Base-by-base conservation (phyloP, 2,113 vertebrate genomes). In the Pica pica region DNA sequence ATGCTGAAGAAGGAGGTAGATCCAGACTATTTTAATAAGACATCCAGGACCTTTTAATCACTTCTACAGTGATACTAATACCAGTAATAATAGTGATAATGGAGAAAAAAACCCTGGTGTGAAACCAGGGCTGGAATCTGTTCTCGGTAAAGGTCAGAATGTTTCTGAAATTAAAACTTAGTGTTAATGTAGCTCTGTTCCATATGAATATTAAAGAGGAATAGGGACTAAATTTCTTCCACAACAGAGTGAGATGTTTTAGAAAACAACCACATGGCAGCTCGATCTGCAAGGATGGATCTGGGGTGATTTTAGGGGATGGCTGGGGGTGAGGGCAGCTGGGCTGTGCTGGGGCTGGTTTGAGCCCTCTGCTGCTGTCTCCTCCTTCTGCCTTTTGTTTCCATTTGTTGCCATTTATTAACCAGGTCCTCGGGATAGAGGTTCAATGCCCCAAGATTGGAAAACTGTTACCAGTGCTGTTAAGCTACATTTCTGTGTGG, bases 81-180 rank as follows among this genome's bases (percentile, higher is more conserved):
- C 75, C 76, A 88, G 70, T 49, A 95, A 94, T 88, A 93, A 69
- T 75, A 88, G 85, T 39, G 68, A 93, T 90, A 90, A 89, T 93
- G 68, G 63, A 13, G 70, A 84, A 57, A 65, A 9, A 59, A 74
- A 17, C 27, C 27, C 56, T 77, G 27, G 82, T 90, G 82, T 90
- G 82, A 91, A 95, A 93, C 41, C 50, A 73, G 82, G 85, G 75
- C 71, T 87, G 69, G 83, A 71, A 57, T 93, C 71, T 67, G 79
- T 85, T 93, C 93, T 90, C 56, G 17, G 42, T 55, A 91, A 94
- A 90, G 94, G 67, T 80, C 89, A 94, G 87, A 86, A 83, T 70
- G 68, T 71, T 96, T 85, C 92, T 93, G 93, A 81, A 96, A 96
- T 93, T 90, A 95, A 95, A 91, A 96, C 71, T 92, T 93, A 41